Evolutionary conservation across 2,113 vertebrate genomes (phyloP), one percentile per base, ranked within the genome.

Genomic region (Oryzias celebensis): DNA sequence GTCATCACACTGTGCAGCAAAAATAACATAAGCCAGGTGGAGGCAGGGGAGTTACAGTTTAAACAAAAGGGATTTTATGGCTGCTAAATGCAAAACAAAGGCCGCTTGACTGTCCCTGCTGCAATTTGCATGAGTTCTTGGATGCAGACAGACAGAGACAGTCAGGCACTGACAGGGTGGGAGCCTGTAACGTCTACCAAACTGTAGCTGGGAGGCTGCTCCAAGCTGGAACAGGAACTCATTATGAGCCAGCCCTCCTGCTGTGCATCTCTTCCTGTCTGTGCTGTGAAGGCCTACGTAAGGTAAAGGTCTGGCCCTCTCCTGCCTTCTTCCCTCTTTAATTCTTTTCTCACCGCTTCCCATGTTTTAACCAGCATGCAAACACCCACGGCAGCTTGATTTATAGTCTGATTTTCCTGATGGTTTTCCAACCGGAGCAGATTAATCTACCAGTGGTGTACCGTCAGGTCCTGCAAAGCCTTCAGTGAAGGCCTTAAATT

Each of bases 261-360:
- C 82, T 81, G 85, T 84, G 78, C 76, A 68, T 73, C 64, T 85
- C 84, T 84, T 84, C 81, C 84, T 83, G 82, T 85, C 77, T 85
- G 77, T 80, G 80, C 73, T 67, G 57, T 68, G 59, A 81, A 70
- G 13, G 51, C 69, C 65, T 72, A 75, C 80, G 82, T 84, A 72
- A 45, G 75, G 78, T n/a, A 22, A 44, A 59, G 65, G 26, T 47
- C 51, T 41, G 22, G 23, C 49, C 67, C 24, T 41, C 36, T 42
- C 52, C 57, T 47, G 57, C 44, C 58, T 47, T 44, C 20, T 50
- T 51, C 31, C 44, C 36, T 45, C 52, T 76, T 51, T 20, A n/a
- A 47, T 26, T 46, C 46, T 46, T 23, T 18, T 43, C 5, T 41
- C 26, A 45, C 50, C 12, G 26, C 46, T 54, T 7, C 44, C 31